A percentile compares a stretch with the other conserved stretches of the same genome.
Conservation (phyloP, 1,140 invertebrate species). For the Zaprionus gabonicus region DNA sequence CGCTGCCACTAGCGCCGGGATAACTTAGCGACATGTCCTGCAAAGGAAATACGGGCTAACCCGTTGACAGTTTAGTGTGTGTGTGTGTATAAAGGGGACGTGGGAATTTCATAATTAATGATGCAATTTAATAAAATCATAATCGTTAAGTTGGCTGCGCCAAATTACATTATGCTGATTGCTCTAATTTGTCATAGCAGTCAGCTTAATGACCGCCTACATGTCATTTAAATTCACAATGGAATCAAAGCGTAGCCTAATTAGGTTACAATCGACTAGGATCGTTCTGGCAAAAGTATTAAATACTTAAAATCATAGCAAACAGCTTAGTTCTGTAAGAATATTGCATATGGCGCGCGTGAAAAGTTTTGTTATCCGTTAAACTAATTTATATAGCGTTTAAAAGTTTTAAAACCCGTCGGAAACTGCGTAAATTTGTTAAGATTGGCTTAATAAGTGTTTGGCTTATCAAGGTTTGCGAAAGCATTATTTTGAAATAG, state of each 20-base stretch:
- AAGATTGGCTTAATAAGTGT: background rate
- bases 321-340: background rate
- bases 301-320: background rate
- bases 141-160: constrained; percentile 9
- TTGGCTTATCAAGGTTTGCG: background rate
- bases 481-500: background rate
- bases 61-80: constrained; percentile 56
- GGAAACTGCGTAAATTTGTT: background rate
- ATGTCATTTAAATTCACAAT: background rate
- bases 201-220: background rate
- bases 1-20: constrained; percentile 67
- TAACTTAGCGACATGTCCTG: constrained; percentile 80
- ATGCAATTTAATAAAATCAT: background rate
- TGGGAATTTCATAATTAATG: background rate
- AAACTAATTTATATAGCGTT: background rate
- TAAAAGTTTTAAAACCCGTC: background rate
- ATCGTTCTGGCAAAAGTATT: background rate
- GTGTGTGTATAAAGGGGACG: background rate
- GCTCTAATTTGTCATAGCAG: constrained; percentile 7
- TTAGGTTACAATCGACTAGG: background rate
- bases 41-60: constrained; percentile 82
- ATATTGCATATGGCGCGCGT: background rate
- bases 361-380: background rate
- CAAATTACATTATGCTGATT: background rate
- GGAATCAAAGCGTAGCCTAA: background rate